These are phyloP conservation scores for Drosophila setifemur DNA, from an alignment of 1,140 invertebrate genomes.

Conservation along the genomic window DNA sequence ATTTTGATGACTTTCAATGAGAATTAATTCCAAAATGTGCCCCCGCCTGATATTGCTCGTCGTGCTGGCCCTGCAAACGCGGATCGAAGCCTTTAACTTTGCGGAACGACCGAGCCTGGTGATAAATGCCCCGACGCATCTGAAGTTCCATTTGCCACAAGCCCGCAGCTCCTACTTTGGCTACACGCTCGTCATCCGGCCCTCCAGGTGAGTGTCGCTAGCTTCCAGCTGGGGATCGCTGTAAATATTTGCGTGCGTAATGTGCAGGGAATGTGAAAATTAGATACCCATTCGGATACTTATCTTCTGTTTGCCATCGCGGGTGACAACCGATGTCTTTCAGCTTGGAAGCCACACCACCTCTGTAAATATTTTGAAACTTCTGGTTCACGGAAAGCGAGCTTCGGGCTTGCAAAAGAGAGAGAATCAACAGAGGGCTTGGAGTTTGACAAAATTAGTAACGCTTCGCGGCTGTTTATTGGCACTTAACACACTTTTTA, in stretches of 20 bases:
- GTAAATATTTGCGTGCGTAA: conserved; percentile 14
- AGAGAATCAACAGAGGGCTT: not conserved
- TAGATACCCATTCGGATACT: not conserved
- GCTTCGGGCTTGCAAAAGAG: not conserved
- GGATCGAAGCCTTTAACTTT: conserved; percentile 61
- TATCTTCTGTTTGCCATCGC: not conserved
- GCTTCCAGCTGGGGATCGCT: not conserved
- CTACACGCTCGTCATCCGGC: conserved; percentile 71
- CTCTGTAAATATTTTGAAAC: conserved; percentile 55
- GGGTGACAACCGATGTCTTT: conserved; percentile 17
- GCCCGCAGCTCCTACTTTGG: conserved; percentile 78
- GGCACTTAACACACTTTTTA: conserved; percentile 48
- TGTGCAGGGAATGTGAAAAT: not conserved
- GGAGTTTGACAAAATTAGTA: conserved; percentile 11
- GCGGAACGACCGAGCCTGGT: conserved; percentile 58
- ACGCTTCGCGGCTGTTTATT: not conserved
- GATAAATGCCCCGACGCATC: conserved; percentile 48
- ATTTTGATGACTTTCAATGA: conserved; percentile 44
- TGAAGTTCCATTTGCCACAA: conserved; percentile 61
- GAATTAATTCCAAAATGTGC: conserved; percentile 39
- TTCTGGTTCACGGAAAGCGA: conserved; percentile 7
- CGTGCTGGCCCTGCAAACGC: conserved; percentile 1
- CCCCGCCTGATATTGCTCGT: not conserved
- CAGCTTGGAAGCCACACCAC: conserved; percentile 15
- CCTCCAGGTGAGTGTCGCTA: conserved; percentile 61